Percentiles rank a stretch among this genome's conserved stretches.
These are phyloP conservation scores for Odontocolon sp. DNA, from an alignment of 2,888 invertebrate species.

Conservation along the genomic window DNA sequence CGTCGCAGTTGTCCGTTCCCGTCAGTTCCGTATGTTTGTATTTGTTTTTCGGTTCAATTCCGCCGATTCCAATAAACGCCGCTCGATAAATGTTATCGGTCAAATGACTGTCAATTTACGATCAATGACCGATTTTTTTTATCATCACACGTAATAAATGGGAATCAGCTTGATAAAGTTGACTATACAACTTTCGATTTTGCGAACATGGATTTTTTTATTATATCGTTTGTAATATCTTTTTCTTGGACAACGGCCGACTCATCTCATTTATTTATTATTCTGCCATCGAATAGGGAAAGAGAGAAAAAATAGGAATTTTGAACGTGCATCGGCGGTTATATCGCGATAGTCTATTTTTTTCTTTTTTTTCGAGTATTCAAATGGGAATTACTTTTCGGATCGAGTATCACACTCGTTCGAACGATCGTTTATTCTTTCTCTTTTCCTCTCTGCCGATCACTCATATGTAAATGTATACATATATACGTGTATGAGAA, in stretches of 20 bases:
- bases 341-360: neutral
- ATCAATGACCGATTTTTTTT: too few relatives aligned
- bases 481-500: neutral
- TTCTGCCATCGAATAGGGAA: neutral
- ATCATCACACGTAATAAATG: too few relatives aligned
- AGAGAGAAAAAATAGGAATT: neutral
- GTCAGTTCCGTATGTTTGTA: too few relatives aligned
- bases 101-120: too few relatives aligned
- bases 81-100: too few relatives aligned
- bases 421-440: neutral
- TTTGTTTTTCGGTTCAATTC: too few relatives aligned
- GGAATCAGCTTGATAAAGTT: too few relatives aligned
- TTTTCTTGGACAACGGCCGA: slow-evolving; percentile 61
- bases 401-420: slow-evolving; percentile 9
- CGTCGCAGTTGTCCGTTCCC: too few relatives aligned
- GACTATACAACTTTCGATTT: too few relatives aligned
- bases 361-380: neutral
- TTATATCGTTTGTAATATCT: neutral
- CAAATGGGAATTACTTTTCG: slow-evolving; percentile 11
- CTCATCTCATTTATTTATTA: neutral
- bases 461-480: neutral
- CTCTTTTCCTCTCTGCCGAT: slow-evolving; percentile 14
- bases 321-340: neutral
- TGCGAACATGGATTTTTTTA: slow-evolving; percentile 61
- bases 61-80: too few relatives aligned